A percentile compares a stretch with the other conserved stretches of the same genome.
These are phyloP conservation scores for Falco naumanni DNA, from an alignment of 2,797 vertebrate genomes.

Conservation along the genomic window DNA sequence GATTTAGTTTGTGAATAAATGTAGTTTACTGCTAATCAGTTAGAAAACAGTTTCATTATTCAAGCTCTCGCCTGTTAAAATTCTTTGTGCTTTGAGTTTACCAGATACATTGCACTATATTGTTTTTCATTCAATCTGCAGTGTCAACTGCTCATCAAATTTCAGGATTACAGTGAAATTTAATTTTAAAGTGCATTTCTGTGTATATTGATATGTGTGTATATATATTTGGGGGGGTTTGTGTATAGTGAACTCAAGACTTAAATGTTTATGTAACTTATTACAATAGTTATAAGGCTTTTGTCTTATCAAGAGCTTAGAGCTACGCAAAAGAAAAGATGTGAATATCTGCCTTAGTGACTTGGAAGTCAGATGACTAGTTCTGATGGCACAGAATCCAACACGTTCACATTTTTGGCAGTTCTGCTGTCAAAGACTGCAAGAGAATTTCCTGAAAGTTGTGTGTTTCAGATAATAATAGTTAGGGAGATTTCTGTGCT, in stretches of 20 bases:
- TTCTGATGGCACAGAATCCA: background rate
- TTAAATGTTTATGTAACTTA: background rate
- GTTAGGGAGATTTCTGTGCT: background rate
- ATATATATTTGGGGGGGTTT: background rate
- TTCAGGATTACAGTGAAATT: background rate
- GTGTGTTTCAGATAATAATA: background rate
- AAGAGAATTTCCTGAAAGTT: background rate
- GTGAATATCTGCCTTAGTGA: background rate
- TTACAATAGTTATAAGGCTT: background rate
- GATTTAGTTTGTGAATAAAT: background rate
- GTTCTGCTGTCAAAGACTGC: conserved; percentile 1
- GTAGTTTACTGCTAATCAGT: background rate
- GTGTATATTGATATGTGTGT: accelerated
- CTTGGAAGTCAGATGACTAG: background rate
- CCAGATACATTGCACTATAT: background rate
- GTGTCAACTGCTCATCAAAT: background rate
- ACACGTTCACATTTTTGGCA: background rate
- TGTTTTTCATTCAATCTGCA: background rate
- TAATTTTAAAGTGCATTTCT: background rate
- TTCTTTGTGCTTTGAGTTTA: background rate
- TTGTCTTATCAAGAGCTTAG: background rate
- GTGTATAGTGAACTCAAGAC: background rate
- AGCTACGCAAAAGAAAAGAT: background rate
- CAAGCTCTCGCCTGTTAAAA: background rate
- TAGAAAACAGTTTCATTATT: background rate